Evolutionary conservation across 2,888 invertebrate species (phyloP).

Genomic region (Gasteruption jaculator): DNA sequence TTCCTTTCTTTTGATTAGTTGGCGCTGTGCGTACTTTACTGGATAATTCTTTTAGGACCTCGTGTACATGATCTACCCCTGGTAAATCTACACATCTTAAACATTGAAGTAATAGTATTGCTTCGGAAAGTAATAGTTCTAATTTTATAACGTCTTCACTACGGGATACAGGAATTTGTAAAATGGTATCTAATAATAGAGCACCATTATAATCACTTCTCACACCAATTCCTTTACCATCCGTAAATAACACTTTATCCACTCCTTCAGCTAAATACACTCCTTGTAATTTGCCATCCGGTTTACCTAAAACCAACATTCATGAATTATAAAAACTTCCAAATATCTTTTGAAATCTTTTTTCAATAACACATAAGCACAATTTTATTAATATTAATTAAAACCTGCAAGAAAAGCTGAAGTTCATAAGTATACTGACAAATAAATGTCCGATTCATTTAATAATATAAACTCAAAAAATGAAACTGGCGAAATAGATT

Average conservation of each 20-base stretch:
- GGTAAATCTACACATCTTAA: conserved; percentile 69
- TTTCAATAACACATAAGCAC: too few relatives aligned
- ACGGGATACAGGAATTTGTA: conserved; percentile 76
- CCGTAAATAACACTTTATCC: conserved; percentile 81
- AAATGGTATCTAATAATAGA: conserved; percentile 79
- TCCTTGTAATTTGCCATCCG: conserved; percentile 63
- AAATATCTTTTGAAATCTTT: too few relatives aligned
- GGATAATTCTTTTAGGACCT: conserved; percentile 74
- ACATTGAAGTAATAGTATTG: conserved; percentile 77
- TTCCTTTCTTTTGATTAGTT: conserved; percentile 73
- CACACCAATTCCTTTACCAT: conserved; percentile 76
- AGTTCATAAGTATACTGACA: too few relatives aligned
- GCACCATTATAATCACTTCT: conserved; percentile 90
- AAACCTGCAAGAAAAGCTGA: too few relatives aligned
- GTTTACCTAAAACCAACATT: conserved; percentile 54
- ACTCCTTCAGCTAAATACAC: conserved; percentile 69
- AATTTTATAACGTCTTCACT: conserved; percentile 76
- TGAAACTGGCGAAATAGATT: too few relatives aligned
- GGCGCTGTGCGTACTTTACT: conserved; percentile 69
- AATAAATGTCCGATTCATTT: too few relatives aligned
- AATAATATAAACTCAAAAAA: too few relatives aligned
- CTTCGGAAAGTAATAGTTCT: conserved; percentile 85
- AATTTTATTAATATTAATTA: too few relatives aligned
- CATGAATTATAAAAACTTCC: not conserved
- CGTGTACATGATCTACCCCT: conserved; percentile 72